phyloP scores from a whole-genome alignment of 2,797 vertebrate genomes.

The Acrocephalus scirpaceus region DNA sequence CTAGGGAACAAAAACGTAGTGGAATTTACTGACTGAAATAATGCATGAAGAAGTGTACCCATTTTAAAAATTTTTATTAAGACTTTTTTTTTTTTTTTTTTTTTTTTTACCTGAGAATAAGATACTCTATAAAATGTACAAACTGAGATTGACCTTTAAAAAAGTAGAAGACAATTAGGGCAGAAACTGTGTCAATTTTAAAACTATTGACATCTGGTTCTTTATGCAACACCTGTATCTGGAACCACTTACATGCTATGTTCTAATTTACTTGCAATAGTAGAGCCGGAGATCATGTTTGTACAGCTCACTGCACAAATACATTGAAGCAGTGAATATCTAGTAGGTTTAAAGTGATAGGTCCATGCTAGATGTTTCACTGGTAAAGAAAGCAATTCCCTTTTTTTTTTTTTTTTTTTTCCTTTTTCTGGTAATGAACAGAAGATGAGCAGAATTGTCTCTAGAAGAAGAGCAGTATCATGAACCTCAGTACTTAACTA shows the following conservation, averaged over 20 bases:
- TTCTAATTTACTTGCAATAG: not conserved
- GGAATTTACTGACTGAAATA: not conserved
- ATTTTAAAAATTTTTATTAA: not conserved
- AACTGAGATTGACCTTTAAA: not conserved
- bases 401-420: not conserved
- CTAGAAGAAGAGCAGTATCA: not conserved
- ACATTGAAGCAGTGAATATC: not conserved
- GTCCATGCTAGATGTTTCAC: not conserved
- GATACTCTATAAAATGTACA: not conserved
- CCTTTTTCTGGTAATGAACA: not conserved
- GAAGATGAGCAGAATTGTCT: not conserved
- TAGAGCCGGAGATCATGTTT: slow-evolving; percentile 4
- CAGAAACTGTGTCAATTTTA: not conserved
- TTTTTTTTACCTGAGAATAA: not conserved
- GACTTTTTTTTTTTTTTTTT: too few species aligned
- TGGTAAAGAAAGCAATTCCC: not conserved
- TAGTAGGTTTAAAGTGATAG: not conserved
- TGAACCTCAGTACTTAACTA: not conserved
- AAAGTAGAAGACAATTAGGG: not conserved
- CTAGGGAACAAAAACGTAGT: not conserved
- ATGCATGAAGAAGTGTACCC: not conserved
- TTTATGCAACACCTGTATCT: not conserved
- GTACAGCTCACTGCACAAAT: not conserved
- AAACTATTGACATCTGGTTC: not conserved
- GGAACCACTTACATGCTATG: not conserved